phyloP scores from a whole-genome alignment of 2,797 vertebrate species.

The Acanthis flammea region DNA sequence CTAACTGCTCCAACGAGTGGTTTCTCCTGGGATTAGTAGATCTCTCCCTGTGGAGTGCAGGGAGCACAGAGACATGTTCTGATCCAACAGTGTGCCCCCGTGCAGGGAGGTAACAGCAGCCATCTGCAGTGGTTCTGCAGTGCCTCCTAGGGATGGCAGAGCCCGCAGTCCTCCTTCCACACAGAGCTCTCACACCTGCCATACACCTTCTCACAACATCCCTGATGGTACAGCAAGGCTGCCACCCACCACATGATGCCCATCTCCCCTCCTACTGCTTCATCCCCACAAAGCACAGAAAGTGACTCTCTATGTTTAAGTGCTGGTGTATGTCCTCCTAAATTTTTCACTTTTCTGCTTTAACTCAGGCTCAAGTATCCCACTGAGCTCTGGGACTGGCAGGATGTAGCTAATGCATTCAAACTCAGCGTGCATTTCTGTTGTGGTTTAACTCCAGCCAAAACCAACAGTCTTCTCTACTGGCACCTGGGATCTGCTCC shows the following conservation, averaged over 20 bases:
- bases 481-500: background rate
- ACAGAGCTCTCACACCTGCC: background rate
- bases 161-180: background rate
- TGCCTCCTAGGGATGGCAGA: background rate
- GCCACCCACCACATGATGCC: background rate
- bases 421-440: background rate
- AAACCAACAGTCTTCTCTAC: background rate
- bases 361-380: background rate
- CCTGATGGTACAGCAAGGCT: background rate
- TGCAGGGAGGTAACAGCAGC: background rate
- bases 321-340: background rate
- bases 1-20: fast-evolving
- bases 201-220: background rate
- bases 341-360: background rate
- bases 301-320: background rate
- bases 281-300: background rate
- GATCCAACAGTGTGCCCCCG: fast-evolving
- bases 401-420: background rate
- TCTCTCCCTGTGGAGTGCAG: background rate
- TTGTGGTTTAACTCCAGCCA: background rate
- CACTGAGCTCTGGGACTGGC: background rate
- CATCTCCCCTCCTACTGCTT: background rate
- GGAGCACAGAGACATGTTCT: fast-evolving
- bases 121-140: fast-evolving
- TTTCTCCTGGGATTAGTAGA: background rate